Conservation (phyloP, 1,140 invertebrate genomes). For the Ceratosolen fusciceps region DNA sequence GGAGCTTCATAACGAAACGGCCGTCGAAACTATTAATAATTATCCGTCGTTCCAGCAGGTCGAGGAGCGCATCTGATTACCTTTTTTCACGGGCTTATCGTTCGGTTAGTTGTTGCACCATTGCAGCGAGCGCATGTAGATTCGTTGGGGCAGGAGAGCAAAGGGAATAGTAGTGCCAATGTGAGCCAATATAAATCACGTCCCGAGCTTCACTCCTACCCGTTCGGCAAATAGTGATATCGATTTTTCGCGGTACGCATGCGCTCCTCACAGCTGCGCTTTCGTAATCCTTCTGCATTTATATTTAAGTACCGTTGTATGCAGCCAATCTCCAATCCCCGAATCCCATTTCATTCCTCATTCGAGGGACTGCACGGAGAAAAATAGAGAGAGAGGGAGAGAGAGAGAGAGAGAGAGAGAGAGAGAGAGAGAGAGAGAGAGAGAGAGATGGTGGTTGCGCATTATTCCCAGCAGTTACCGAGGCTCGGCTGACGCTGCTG, state of each 20-base stretch:
- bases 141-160: not conserved
- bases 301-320: not conserved
- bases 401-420: not conserved
- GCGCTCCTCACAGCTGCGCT: not conserved
- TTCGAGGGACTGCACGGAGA: not conserved
- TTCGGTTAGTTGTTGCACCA: not conserved
- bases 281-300: not conserved
- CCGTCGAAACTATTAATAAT: no score
- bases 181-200: not conserved
- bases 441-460: not conserved
- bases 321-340: not conserved
- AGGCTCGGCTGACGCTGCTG: not conserved
- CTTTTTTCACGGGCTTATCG: not conserved
- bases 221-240: not conserved
- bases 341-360: not conserved
- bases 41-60: slow-evolving; percentile 25
- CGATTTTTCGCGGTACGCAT: slow-evolving; percentile 9
- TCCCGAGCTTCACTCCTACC: not conserved
- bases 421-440: not conserved
- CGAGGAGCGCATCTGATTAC: not conserved
- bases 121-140: no score
- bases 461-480: not conserved
- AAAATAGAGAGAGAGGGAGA: not conserved
- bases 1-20: no score
- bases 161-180: not conserved